These are phyloP conservation scores for Phoenicopterus ruber DNA, from an alignment of 2,113 vertebrate genomes.

Conservation along the genomic window DNA sequence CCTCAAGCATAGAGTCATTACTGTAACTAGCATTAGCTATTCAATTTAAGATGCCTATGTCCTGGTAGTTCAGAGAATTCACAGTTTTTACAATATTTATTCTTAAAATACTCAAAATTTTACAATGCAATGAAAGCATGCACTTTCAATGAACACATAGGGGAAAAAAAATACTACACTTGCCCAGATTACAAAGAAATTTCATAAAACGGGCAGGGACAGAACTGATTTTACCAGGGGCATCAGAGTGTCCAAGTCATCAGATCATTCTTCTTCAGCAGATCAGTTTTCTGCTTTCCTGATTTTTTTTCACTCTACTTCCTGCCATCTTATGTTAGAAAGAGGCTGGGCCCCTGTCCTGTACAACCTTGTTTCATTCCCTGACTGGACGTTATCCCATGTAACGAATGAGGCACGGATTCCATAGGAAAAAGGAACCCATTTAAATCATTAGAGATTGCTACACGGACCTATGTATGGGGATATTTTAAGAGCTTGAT, in stretches of 20 bases:
- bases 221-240: not conserved
- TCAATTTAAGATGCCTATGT: not conserved
- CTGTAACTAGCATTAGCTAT: not conserved
- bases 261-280: not conserved
- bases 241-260: not conserved
- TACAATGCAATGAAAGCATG: not conserved
- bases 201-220: not conserved
- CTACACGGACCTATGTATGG: not conserved
- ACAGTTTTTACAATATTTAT: not conserved
- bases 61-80: not conserved
- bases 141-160: not conserved
- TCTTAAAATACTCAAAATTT: not conserved
- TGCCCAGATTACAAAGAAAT: not conserved
- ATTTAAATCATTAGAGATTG: not conserved
- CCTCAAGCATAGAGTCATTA: not conserved
- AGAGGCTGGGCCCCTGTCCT: not conserved
- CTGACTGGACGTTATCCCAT: not conserved
- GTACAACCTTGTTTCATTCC: not conserved
- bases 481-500: not conserved
- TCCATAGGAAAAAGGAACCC: not conserved
- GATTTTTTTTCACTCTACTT: not conserved
- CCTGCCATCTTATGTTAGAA: not conserved
- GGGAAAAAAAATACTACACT: not conserved
- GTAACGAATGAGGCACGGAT: not conserved
- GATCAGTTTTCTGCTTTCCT: not conserved